These are phyloP conservation scores for Ellobius talpinus DNA, from an alignment of 2,113 vertebrate genomes.

Conservation along the genomic window DNA sequence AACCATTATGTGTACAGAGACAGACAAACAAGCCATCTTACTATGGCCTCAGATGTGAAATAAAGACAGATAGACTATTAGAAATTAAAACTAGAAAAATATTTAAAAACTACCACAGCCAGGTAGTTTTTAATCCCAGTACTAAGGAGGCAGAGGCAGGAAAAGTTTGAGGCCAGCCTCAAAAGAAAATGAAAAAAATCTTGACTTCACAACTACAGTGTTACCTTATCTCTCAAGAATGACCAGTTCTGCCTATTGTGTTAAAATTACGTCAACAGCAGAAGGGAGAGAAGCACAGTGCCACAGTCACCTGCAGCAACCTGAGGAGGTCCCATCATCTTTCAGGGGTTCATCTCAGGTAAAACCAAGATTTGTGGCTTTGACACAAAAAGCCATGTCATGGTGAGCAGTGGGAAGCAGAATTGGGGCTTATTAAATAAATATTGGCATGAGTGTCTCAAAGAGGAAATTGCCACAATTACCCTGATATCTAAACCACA, in stretches of 20 bases:
- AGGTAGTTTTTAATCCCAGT: not conserved
- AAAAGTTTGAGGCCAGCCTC: not conserved
- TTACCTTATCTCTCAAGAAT: not conserved
- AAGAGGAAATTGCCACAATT: not conserved
- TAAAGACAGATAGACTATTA: not conserved
- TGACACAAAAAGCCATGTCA: not conserved
- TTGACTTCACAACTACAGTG: not conserved
- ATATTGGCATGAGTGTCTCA: not conserved
- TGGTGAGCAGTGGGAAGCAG: not conserved
- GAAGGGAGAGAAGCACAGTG: not conserved
- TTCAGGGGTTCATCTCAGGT: not conserved
- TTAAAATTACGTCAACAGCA: not conserved
- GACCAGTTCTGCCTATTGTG: not conserved
- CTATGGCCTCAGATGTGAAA: not conserved
- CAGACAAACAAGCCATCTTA: conserved; percentile 8
- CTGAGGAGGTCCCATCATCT: not conserved
- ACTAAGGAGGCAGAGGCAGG: not conserved
- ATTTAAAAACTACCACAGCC: not conserved
- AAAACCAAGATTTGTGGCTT: not conserved
- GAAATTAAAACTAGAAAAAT: conserved; percentile 41
- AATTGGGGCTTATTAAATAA: not conserved
- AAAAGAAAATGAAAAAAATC: not conserved
- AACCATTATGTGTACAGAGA: not conserved
- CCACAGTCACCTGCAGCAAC: not conserved
- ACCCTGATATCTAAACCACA: not conserved